Conservation (phyloP, 2,113 vertebrate species). For the Sinocyclocheilus anophthalmus region DNA sequence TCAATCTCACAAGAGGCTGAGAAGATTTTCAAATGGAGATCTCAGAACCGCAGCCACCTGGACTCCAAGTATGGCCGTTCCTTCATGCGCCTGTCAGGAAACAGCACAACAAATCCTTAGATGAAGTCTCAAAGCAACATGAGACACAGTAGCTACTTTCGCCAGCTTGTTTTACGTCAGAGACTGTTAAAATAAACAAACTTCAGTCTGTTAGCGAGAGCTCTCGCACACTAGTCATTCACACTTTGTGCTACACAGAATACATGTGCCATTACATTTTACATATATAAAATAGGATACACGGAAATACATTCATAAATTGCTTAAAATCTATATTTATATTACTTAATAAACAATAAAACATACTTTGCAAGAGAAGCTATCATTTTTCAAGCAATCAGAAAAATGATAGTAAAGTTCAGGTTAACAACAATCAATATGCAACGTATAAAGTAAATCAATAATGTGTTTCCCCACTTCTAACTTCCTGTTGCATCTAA, state of each 20-base stretch:
- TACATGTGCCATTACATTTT: background rate
- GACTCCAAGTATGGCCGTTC: conserved; percentile 72
- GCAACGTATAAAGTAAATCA: background rate
- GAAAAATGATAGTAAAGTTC: background rate
- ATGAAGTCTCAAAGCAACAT: conserved; percentile 35
- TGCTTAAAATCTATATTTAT: background rate
- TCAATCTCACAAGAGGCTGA: conserved; percentile 44
- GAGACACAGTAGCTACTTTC: conserved; percentile 1
- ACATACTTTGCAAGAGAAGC: background rate
- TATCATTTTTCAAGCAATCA: background rate
- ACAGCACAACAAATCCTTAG: conserved; percentile 61
- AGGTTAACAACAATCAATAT: background rate
- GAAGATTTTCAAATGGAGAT: conserved; percentile 48
- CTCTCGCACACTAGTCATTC: background rate
- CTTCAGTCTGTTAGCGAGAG: conserved; percentile 34
- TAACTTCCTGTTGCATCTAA: conserved; percentile 18
- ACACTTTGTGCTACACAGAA: background rate
- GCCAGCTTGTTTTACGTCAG: conserved; percentile 23
- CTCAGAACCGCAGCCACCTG: conserved; percentile 51
- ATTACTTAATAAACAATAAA: background rate
- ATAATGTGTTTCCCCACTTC: background rate
- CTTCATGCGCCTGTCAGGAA: conserved; percentile 69
- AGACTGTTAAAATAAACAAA: conserved; percentile 48
- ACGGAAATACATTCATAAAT: background rate
- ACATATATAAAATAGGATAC: background rate